Evolutionary conservation across 2,113 vertebrate genomes (phyloP).

Genomic region (Tachycineta bicolor): DNA sequence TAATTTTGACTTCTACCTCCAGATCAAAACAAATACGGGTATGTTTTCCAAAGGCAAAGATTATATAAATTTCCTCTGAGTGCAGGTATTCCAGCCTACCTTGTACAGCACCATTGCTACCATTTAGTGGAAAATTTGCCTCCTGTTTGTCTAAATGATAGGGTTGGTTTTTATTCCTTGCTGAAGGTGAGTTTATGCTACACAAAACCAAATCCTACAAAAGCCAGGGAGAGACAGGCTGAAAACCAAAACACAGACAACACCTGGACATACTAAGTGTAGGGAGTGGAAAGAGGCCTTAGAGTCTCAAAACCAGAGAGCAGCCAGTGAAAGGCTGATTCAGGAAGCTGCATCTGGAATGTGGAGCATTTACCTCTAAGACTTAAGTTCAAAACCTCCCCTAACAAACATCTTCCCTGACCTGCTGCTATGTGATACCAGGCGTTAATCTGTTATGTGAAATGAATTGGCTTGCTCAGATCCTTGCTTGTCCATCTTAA

Average conservation of each 20-base stretch:
- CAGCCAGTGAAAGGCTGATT: not conserved
- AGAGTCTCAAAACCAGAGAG: not conserved
- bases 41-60: not conserved
- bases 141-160: not conserved
- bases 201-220: slow-evolving; percentile 55
- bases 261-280: not conserved
- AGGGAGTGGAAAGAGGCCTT: not conserved
- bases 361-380: slow-evolving; percentile 59
- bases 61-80: not conserved
- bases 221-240: slow-evolving; percentile 59
- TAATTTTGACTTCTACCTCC: not conserved
- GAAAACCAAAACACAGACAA: slow-evolving; percentile 18
- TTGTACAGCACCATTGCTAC: not conserved
- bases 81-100: not conserved
- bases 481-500: not conserved
- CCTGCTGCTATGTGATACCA: slow-evolving; percentile 25
- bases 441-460: not conserved
- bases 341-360: slow-evolving; percentile 53
- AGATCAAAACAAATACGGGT: not conserved
- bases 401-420: slow-evolving; percentile 11
- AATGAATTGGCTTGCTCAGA: slow-evolving; percentile 18
- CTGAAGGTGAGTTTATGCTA: not conserved
- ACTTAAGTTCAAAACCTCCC: slow-evolving; percentile 35
- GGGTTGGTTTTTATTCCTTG: not conserved
- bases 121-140: not conserved